These are phyloP conservation scores for Pyrrhura leucotis DNA, from an alignment of 2,797 vertebrate species.

Conservation along the genomic window DNA sequence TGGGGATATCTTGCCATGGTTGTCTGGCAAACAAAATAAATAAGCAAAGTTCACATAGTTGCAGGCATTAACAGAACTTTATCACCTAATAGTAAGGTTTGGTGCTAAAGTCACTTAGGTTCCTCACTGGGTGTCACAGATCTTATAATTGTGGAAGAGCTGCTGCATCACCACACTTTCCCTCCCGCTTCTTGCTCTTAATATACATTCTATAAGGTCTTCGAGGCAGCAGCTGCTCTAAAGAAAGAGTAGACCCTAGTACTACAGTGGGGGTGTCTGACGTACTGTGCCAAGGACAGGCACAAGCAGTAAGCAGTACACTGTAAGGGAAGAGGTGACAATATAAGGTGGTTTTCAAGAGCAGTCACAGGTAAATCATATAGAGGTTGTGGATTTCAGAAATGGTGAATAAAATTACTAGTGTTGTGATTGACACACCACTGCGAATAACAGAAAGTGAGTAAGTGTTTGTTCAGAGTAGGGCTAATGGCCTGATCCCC, in stretches of 20 bases:
- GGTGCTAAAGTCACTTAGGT: neutral
- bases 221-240: neutral
- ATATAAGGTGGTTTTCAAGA: neutral
- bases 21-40: constrained; percentile 77
- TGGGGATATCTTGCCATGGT: constrained; percentile 79
- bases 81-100: neutral
- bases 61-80: neutral
- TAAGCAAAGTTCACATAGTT: neutral
- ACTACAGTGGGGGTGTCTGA: rapidly evolving
- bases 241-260: neutral
- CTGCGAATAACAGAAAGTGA: neutral
- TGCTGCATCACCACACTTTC: neutral
- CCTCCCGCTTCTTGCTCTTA: neutral
- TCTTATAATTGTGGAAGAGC: neutral
- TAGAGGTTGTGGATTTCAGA: neutral
- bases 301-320: rapidly evolving
- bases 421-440: neutral
- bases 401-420: neutral
- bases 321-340: neutral
- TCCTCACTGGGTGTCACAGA: neutral
- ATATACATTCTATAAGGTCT: rapidly evolving
- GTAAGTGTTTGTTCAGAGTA: neutral
- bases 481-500: neutral
- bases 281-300: neutral
- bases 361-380: rapidly evolving